A percentile compares a stretch with the other conserved stretches of the same genome.
These are phyloP conservation scores for Nyctibius bracteatus DNA, from an alignment of 2,113 vertebrate genomes.

Conservation along the genomic window DNA sequence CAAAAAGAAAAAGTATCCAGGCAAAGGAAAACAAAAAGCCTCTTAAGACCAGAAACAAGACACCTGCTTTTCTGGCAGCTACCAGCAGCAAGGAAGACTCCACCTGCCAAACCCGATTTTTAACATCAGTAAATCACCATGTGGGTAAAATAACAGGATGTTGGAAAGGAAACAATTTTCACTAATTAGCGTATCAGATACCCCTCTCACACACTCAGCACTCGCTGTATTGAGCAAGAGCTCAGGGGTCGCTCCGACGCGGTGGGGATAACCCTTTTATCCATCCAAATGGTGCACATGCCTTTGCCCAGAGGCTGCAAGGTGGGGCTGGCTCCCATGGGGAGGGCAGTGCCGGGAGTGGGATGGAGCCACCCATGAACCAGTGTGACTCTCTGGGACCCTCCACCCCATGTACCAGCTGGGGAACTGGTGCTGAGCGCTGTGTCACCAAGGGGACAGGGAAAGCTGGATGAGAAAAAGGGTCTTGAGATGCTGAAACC, in stretches of 20 bases:
- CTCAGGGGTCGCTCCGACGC: fast-evolving
- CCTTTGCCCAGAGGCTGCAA: not conserved
- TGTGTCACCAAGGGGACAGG: not conserved
- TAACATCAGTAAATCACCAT: slow-evolving; percentile 38
- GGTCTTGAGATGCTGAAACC: not conserved
- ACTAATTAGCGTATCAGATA: not conserved
- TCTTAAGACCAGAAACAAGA: slow-evolving; percentile 35
- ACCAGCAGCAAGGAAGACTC: not conserved
- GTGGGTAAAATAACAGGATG: slow-evolving; percentile 62
- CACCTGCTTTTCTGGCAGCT: slow-evolving; percentile 39
- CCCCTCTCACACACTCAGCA: not conserved
- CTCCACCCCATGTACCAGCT: not conserved
- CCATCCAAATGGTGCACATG: too few relatives aligned
- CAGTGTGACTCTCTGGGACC: fast-evolving
- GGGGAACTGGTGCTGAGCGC: not conserved
- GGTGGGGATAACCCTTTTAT: not conserved
- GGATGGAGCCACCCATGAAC: not conserved
- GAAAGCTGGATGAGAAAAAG: not conserved
- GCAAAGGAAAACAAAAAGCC: not conserved
- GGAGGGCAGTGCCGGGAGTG: not conserved
- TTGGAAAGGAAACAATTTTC: slow-evolving; percentile 24
- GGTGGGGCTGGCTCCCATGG: not conserved
- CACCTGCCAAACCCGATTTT: not conserved
- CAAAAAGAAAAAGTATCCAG: not conserved
- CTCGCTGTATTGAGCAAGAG: not conserved